A percentile compares a stretch with the other conserved stretches of the same genome.
phyloP scores from a whole-genome alignment of 2,797 vertebrate genomes.

The Tragelaphus oryx region DNA sequence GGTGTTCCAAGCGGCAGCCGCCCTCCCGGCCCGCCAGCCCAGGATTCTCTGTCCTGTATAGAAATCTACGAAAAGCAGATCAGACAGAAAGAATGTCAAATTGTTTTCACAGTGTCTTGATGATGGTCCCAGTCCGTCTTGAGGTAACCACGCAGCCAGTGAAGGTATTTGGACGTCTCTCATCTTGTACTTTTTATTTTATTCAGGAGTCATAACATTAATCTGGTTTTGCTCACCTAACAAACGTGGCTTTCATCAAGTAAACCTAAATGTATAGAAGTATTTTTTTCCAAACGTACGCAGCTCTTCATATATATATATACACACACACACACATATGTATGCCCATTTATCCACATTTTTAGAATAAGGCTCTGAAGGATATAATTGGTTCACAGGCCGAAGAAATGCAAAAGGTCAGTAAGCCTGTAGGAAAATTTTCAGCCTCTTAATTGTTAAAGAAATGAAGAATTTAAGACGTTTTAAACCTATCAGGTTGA shows the following conservation, averaged over 20 bases:
- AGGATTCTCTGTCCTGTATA: background rate
- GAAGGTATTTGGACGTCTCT: background rate
- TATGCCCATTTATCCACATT: background rate
- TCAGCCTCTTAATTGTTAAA: background rate
- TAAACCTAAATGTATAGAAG: background rate
- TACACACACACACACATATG: accelerated
- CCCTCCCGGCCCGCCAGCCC: background rate
- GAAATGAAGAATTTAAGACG: background rate
- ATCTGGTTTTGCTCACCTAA: background rate
- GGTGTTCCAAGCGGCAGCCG: background rate
- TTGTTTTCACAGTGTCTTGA: background rate
- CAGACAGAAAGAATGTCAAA: background rate
- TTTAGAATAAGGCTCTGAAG: background rate
- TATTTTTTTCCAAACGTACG: background rate
- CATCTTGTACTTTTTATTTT: background rate
- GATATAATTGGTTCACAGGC: background rate
- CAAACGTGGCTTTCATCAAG: background rate
- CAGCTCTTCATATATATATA: background rate
- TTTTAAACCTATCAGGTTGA: background rate
- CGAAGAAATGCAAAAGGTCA: background rate
- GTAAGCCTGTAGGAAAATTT: background rate
- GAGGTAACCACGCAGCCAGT: background rate
- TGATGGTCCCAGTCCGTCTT: background rate
- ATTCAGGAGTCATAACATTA: background rate
- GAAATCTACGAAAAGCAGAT: background rate